These are phyloP conservation scores for Dryocosmus kuriphilus DNA, from an alignment of 2,888 invertebrate genomes.

Conservation along the genomic window DNA sequence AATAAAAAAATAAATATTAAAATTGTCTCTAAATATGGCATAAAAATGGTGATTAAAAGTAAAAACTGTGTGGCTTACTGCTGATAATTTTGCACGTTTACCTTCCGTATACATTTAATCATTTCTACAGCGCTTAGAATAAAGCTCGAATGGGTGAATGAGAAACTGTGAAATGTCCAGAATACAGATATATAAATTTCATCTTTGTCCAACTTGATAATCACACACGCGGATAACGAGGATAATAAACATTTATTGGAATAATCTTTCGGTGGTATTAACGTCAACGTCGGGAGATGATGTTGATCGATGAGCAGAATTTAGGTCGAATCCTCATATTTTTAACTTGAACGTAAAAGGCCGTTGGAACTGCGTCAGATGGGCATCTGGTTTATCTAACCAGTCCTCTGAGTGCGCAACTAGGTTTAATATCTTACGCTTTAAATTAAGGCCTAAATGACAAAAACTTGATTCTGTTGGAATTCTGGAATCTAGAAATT, in stretches of 20 bases:
- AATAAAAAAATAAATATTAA: no score
- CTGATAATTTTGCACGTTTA: no score
- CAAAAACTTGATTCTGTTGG: neutral
- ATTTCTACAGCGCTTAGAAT: no score
- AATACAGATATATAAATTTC: no score
- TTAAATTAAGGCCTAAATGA: neutral
- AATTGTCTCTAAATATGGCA: no score
- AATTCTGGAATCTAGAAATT: neutral
- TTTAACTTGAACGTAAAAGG: conserved; percentile 22
- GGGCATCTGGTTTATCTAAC: conserved; percentile 27
- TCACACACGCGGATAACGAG: neutral
- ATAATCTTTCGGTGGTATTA: conserved; percentile 5
- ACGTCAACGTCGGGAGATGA: conserved; percentile 1
- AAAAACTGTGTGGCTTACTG: no score
- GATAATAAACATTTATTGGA: neutral
- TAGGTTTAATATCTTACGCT: neutral
- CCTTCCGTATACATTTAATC: no score
- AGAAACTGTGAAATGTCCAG: no score
- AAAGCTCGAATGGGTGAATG: no score
- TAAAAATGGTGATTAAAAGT: no score
- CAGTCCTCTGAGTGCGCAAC: neutral
- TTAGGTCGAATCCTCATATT: conserved; percentile 30
- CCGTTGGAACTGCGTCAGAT: conserved; percentile 12
- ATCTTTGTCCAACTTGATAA: no score
- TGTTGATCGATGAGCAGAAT: conserved; percentile 20